Conservation (phyloP, 2,888 invertebrate species). For the Drosophila borborema region DNA sequence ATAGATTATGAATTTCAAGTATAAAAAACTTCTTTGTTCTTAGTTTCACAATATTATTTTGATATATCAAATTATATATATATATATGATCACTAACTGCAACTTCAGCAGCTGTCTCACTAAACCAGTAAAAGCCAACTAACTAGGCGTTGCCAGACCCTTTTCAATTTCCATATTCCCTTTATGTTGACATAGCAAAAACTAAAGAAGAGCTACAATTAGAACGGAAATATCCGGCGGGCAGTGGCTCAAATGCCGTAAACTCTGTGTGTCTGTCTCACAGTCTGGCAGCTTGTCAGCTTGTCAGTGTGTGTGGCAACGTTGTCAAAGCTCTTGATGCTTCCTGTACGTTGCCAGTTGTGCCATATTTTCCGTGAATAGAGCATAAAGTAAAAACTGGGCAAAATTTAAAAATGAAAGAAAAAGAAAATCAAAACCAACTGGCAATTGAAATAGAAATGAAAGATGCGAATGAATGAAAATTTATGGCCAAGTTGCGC, state of each 20-base stretch:
- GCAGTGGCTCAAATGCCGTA: conserved; percentile 6
- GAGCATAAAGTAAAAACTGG: conserved; percentile 32
- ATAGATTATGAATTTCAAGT: too few species aligned
- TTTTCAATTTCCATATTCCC: not conserved
- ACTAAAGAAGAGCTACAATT: conserved; percentile 38
- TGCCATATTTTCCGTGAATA: conserved; percentile 73
- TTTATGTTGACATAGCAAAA: conserved; percentile 1
- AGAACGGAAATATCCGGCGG: conserved; percentile 50
- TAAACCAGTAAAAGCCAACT: not conserved
- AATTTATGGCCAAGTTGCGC: conserved; percentile 45
- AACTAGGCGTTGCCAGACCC: not conserved
- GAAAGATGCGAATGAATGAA: conserved; percentile 63
- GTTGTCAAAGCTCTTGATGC: conserved; percentile 37
- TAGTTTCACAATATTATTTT: too few species aligned
- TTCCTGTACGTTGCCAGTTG: conserved; percentile 65
- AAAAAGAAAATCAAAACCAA: conserved; percentile 34
- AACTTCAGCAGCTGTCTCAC: not conserved
- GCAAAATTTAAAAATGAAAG: conserved; percentile 32
- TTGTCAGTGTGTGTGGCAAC: conserved; percentile 1
- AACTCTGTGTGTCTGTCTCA: not conserved
- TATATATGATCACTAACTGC: not conserved
- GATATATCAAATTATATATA: not conserved
- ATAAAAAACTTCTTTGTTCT: not conserved
- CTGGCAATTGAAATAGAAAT: conserved; percentile 66
- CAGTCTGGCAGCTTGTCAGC: not conserved